Evolutionary conservation across 2,888 invertebrate genomes (phyloP).

Genomic region (Electrophaes corylata): DNA sequence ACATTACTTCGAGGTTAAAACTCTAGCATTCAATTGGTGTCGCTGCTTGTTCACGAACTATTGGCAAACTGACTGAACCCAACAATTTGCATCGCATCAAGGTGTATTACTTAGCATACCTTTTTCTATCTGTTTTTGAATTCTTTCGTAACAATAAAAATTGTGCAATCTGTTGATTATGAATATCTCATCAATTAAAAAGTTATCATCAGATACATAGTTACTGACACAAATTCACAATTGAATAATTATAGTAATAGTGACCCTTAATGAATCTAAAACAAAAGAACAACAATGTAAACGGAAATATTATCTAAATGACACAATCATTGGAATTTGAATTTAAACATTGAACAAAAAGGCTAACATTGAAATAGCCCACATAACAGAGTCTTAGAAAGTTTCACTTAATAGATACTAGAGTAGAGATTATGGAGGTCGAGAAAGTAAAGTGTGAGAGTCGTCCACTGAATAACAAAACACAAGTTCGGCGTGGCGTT

Average conservation of each 20-base stretch:
- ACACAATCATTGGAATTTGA: not conserved
- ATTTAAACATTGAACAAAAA: constrained; percentile 1
- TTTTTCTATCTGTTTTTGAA: no score
- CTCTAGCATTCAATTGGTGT: constrained; percentile 39
- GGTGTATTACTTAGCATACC: constrained; percentile 46
- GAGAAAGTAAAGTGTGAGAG: constrained; percentile 73
- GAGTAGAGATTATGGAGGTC: constrained; percentile 62
- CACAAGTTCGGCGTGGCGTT: constrained; percentile 55
- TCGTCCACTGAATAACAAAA: constrained; percentile 70
- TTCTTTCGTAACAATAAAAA: no score
- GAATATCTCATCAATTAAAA: no score
- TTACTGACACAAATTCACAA: no score
- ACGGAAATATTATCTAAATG: no score
- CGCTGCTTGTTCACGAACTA: constrained; percentile 38
- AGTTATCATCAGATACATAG: no score
- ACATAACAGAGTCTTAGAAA: constrained; percentile 48
- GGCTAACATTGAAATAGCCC: not conserved
- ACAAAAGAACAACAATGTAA: not conserved
- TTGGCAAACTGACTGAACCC: constrained; percentile 48
- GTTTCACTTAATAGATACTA: constrained; percentile 50
- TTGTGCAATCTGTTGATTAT: no score
- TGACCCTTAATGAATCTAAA: no score
- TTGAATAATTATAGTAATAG: no score
- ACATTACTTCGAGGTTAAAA: constrained; percentile 44
- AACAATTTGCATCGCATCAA: constrained; percentile 56